phyloP scores from a whole-genome alignment of 2,888 invertebrate genomes.

The Conchocele bisecta region DNA sequence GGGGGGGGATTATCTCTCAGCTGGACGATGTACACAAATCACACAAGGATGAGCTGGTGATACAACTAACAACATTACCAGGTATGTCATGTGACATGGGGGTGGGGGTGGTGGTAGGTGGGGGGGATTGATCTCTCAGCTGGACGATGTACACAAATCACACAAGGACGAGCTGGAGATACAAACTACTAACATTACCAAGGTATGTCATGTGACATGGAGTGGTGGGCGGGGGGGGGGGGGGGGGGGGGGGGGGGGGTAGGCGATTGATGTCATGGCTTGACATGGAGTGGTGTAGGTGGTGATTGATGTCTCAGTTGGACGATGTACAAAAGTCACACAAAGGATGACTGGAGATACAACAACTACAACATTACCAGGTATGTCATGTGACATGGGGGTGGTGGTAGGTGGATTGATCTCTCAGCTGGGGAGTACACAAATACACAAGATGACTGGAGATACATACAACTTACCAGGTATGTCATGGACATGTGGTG shows the following conservation, averaged over 20 bases:
- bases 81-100: too few species aligned
- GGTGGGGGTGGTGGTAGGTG: too few species aligned
- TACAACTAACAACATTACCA: too few species aligned
- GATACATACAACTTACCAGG: constrained; percentile 80
- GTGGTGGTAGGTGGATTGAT: too few species aligned
- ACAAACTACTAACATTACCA: constrained; percentile 79
- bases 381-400: too few species aligned
- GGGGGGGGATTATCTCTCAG: too few species aligned
- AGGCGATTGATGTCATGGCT: constrained; percentile 60
- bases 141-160: constrained; percentile 73
- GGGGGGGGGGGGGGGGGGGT: constrained; percentile 63
- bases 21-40: too few species aligned
- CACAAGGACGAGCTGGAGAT: constrained; percentile 79
- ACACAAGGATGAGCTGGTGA: too few species aligned
- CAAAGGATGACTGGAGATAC: constrained; percentile 77
- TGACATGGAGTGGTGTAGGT: too few species aligned
- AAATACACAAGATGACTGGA: constrained; percentile 76
- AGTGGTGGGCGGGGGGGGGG: too few species aligned
- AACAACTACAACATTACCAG: constrained; percentile 80
- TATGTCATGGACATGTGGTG: constrained; percentile 78
- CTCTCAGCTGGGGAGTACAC: constrained; percentile 72
- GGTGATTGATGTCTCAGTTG: constrained; percentile 65
- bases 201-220: constrained; percentile 72
- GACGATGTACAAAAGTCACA: constrained; percentile 75
- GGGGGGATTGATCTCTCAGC: constrained; percentile 63